Evolutionary conservation across 2,797 vertebrate genomes (phyloP), one percentile per base, ranked within the genome.

Genomic region (Cossypha caffra): DNA sequence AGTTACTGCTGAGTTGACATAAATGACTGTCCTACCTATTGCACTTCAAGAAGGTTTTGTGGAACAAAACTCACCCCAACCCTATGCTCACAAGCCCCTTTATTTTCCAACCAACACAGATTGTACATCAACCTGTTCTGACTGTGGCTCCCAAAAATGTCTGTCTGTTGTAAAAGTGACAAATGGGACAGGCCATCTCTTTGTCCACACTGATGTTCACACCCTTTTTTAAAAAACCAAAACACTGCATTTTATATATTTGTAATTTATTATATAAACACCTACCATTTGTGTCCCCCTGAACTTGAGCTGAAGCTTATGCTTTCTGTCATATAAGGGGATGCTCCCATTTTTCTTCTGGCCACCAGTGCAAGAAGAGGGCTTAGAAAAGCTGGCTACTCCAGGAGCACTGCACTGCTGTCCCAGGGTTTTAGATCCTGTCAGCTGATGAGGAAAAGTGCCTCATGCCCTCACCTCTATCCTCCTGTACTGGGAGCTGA

Each of bases 121-220:
- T 8, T 75, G 3, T 7, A 29, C 14, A 37, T 69, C 43, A 67
- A 3, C 35, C 14, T 63, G 24, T 76, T 33, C 57, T 21, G 9
- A 33, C 28, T 38, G 75, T 2, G 1, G n/a, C 21, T 85, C 33
- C 11, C 18, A 28, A 42, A 88, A 73, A 45, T 19, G 18, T 28
- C 40, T 37, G 13, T 18, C 35, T 9, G 3, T 20, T 75, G 25
- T 43, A 40, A 43, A 92, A 81, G 17, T 24, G 28, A 42, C 31
- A 88, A 38, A 83, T 5, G 8, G 51, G 13, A 69, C 7, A 21
- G 23, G 47, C 19, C 35, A 63, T 51, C 16, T 68, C 59, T 43
- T 21, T 19, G 11, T 23, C 67, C 31, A 45, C 66, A 75, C 6
- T 0, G 1, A 66, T 5, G 18, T n/a, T 13, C 6, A 19, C 3